These are phyloP conservation scores for Tapirus indicus DNA, from an alignment of 2,797 vertebrate genomes.

Conservation along the genomic window DNA sequence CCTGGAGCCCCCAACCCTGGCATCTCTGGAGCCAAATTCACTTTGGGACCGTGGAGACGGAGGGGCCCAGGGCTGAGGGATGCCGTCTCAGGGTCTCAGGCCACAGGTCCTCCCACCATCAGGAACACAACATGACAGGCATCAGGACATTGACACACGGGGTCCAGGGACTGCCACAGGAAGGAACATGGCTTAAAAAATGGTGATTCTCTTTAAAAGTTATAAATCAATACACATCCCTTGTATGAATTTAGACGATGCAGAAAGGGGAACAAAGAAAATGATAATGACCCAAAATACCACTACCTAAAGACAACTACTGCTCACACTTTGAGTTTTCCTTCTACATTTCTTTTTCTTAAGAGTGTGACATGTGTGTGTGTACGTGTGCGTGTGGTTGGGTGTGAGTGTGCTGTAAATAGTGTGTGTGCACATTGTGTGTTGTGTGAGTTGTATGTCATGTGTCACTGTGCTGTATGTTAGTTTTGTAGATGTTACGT, in stretches of 20 bases:
- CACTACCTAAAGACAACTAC: not conserved
- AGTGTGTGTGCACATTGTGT: not conserved
- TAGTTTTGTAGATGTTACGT: too few relatives aligned
- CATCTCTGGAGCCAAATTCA: not conserved
- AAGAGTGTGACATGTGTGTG: too few relatives aligned
- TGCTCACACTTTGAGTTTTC: not conserved
- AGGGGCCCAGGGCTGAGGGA: not conserved
- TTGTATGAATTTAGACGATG: not conserved
- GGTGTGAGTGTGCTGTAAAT: too few relatives aligned
- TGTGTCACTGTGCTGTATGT: rapidly evolving
- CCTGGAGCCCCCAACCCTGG: rapidly evolving
- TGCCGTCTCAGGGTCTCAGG: too few relatives aligned
- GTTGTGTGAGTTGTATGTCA: rapidly evolving
- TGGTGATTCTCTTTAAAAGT: not conserved
- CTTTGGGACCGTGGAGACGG: not conserved
- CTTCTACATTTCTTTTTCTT: not conserved
- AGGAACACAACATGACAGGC: not conserved
- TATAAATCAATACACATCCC: not conserved
- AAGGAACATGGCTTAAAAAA: not conserved
- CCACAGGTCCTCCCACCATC: not conserved
- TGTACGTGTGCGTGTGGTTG: too few relatives aligned
- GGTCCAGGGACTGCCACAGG: too few relatives aligned
- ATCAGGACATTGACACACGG: rapidly evolving
- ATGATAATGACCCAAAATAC: not conserved
- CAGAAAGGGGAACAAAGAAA: not conserved